A percentile compares a stretch with the other conserved stretches of the same genome.
Evolutionary conservation across 2,113 vertebrate species (phyloP).

Genomic region (Python bivittatus): DNA sequence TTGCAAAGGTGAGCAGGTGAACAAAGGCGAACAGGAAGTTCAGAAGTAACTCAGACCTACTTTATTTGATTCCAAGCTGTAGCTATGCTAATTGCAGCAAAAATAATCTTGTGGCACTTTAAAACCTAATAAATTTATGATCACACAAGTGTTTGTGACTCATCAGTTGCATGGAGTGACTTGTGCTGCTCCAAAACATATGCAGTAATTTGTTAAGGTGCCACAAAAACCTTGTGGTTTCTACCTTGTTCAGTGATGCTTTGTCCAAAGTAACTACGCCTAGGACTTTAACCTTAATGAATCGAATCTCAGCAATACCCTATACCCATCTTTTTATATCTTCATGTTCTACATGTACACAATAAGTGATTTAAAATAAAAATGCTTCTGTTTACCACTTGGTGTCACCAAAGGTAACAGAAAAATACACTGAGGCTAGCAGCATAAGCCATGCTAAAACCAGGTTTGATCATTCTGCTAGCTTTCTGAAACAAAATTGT

Average conservation of each 20-base stretch:
- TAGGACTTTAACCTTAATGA: not conserved
- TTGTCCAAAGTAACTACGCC: not conserved
- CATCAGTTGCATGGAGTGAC: not conserved
- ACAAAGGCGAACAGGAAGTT: too few species aligned
- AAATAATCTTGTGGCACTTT: not conserved
- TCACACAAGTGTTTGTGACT: not conserved
- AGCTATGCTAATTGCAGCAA: not conserved
- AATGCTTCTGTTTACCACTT: conserved; percentile 52
- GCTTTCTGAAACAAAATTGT: not conserved
- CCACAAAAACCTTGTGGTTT: not conserved
- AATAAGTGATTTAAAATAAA: accelerated
- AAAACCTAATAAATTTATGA: not conserved
- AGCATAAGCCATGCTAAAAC: accelerated
- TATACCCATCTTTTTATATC: not conserved
- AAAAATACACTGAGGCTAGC: not conserved
- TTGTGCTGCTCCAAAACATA: not conserved
- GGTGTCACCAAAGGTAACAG: conserved; percentile 71
- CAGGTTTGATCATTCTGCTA: not conserved
- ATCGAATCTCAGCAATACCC: not conserved
- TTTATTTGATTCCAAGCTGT: too few species aligned
- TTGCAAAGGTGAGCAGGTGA: too few species aligned
- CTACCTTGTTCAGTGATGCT: not conserved
- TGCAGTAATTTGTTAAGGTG: not conserved
- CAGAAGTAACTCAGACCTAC: too few species aligned
- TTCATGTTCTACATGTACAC: not conserved